Percentiles rank a stretch among this genome's conserved stretches.
Conservation (phyloP, 2,113 vertebrate species). For the Thryonomys swinderianus region DNA sequence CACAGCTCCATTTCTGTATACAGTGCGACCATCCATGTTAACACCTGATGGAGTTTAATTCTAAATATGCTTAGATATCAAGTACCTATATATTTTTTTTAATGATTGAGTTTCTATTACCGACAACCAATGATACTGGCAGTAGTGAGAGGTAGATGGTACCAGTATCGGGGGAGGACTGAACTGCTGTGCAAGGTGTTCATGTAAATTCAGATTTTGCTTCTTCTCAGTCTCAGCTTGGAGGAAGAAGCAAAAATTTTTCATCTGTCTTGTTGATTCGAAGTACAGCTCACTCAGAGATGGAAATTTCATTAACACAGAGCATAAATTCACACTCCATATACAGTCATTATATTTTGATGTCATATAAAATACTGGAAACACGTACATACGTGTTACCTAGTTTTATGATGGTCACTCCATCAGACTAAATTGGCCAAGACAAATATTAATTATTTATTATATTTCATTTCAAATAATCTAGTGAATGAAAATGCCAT, state of each 20-base stretch:
- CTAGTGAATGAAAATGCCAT: not conserved
- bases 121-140: not conserved
- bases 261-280: not conserved
- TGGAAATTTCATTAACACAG: not conserved
- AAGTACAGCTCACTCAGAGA: not conserved
- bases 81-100: not conserved
- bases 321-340: not conserved
- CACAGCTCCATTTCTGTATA: not conserved
- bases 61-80: not conserved
- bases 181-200: not conserved
- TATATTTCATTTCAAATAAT: slow-evolving; percentile 21
- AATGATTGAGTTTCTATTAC: not conserved
- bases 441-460: not conserved
- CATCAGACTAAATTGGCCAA: not conserved
- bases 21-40: not conserved
- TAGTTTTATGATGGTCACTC: not conserved
- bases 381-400: no score
- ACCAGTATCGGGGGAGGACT: not conserved
- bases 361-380: not conserved
- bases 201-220: not conserved
- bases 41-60: not conserved
- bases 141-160: not conserved
- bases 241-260: not conserved
- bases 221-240: not conserved
- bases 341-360: not conserved